Conservation (phyloP, 2,888 invertebrate genomes). For the Hemithea aestivaria region DNA sequence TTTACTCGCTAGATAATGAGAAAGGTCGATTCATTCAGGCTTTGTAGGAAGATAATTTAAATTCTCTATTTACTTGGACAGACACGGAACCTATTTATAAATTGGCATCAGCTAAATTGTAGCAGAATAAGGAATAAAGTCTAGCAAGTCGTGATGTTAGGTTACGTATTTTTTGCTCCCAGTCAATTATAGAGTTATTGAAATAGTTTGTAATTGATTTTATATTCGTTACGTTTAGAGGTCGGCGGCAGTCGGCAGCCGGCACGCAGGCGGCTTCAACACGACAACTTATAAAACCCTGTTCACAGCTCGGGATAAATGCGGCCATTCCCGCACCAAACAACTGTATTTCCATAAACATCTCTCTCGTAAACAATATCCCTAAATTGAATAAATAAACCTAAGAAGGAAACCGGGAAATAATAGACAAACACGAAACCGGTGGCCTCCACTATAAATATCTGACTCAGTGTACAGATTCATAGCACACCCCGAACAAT, state of each 20-base stretch:
- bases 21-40: too few relatives aligned
- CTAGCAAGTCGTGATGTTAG: conserved; percentile 1
- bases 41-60: too few relatives aligned
- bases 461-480: conserved; percentile 6
- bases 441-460: conserved; percentile 14
- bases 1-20: too few relatives aligned
- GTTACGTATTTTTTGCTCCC: conserved; percentile 6
- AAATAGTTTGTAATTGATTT: conserved; percentile 29
- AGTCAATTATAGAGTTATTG: conserved; percentile 31
- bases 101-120: not conserved
- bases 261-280: conserved; percentile 24
- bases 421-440: conserved; percentile 15
- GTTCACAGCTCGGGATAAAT: conserved; percentile 24
- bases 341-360: conserved; percentile 25
- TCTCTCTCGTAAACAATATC: conserved; percentile 19
- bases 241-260: conserved; percentile 1
- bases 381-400: conserved; percentile 24
- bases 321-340: conserved; percentile 13
- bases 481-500: conserved; percentile 12
- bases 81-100: too few relatives aligned
- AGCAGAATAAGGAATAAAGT: not conserved
- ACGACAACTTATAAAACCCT: conserved; percentile 36
- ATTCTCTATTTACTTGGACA: too few relatives aligned
- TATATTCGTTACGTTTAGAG: conserved; percentile 15
- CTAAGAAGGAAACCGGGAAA: conserved; percentile 16